Conservation (phyloP, 2,113 vertebrate species). For the Brachyistius frenatus region DNA sequence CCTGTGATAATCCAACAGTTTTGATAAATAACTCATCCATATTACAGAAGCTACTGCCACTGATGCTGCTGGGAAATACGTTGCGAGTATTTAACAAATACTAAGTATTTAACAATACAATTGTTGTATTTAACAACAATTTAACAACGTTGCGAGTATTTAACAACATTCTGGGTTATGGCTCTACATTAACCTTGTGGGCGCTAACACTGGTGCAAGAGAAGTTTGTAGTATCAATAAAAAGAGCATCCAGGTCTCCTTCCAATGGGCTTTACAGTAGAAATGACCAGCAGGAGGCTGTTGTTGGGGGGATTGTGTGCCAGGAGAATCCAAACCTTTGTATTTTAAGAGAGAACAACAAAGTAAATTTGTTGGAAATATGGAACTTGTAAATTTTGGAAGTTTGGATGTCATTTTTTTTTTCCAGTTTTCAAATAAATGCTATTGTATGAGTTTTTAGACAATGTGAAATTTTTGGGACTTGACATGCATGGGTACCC, state of each 20-base stretch:
- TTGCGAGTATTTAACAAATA: no score
- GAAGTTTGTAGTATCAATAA: slow-evolving; percentile 1
- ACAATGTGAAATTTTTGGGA: no score
- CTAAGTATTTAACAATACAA: no score
- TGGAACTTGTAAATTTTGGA: no score
- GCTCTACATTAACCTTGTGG: background rate
- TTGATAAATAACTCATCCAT: slow-evolving; percentile 21
- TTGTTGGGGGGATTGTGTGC: background rate
- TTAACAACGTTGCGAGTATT: no score
- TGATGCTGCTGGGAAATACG: slow-evolving; percentile 1
- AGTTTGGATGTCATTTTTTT: no score
- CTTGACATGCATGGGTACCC: no score
- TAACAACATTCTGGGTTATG: background rate
- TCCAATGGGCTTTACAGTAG: background rate
- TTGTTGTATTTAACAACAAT: no score
- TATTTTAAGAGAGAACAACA: background rate
- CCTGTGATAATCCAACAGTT: slow-evolving; percentile 29
- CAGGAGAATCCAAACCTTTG: no score
- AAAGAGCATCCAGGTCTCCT: background rate
- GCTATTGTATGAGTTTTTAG: no score
- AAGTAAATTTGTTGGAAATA: background rate
- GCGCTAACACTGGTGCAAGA: background rate
- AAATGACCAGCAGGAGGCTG: background rate
- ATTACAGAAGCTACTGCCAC: background rate
- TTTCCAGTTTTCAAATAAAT: no score